A percentile compares a stretch with the other conserved stretches of the same genome.
phyloP scores from a whole-genome alignment of 2,888 invertebrate species.

The Patella pellucida region DNA sequence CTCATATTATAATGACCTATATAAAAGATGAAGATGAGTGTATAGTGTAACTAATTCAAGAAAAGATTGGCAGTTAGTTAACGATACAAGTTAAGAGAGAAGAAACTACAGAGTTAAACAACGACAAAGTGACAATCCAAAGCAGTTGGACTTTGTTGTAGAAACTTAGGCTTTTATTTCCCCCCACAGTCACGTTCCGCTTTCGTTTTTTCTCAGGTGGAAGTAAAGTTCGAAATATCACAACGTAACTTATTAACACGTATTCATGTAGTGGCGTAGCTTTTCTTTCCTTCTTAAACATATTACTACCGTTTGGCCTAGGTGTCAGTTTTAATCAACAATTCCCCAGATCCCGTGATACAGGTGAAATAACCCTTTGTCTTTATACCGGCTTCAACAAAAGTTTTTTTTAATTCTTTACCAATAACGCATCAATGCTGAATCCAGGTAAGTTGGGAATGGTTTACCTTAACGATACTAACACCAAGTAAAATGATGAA shows the following conservation, averaged over 20 bases:
- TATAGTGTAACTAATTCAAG: neutral
- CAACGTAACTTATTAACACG: neutral
- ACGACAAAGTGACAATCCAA: slow-evolving; percentile 4
- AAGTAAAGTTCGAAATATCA: slow-evolving; percentile 11
- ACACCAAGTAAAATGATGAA: no score
- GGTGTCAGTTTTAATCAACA: slow-evolving; percentile 7
- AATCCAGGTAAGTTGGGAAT: no score
- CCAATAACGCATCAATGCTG: no score
- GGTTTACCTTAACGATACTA: no score
- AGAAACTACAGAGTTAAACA: slow-evolving; percentile 1
- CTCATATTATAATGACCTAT: no score
- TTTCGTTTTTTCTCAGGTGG: slow-evolving; percentile 5
- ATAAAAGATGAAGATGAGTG: neutral
- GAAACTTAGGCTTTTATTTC: neutral
- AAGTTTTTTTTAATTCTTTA: no score
- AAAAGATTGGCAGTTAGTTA: neutral
- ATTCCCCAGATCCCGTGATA: no score
- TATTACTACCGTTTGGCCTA: slow-evolving; percentile 7
- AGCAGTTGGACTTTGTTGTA: slow-evolving; percentile 7
- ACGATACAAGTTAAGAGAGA: neutral
- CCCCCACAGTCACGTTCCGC: neutral
- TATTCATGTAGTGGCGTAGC: neutral
- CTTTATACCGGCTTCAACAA: no score
- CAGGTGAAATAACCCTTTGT: no score
- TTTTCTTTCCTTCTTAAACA: slow-evolving; percentile 1